Base-by-base conservation (phyloP, 2,888 invertebrate genomes). In the Hydraecia micacea region DNA sequence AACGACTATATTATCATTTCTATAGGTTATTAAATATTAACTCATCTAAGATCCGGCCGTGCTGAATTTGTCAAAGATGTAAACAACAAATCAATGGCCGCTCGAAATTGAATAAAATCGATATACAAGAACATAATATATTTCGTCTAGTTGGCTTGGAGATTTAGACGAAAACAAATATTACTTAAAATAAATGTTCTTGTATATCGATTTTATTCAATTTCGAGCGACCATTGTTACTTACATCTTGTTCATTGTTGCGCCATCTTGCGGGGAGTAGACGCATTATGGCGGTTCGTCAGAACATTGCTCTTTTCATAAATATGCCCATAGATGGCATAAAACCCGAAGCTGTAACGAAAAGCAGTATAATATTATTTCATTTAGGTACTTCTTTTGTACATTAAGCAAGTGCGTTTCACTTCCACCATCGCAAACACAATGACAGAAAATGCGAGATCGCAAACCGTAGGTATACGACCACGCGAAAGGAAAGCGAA, bases 251-350 rank as follows among this genome's bases (percentile, higher is more conserved):
- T n/a, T n/a, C n/a, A n/a, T n/a, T 28, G 1, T 65, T n/a, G 0
- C 49, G 75, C 71, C 75, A 87, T 85, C 84, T 84, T 63, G 36
- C 71, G 73, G 42, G n/a, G 25, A 87, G n/a, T 76, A 74, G 81
- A 49, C 0, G 5, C 25, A 62, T 42, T 60, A 55, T 1, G 11
- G 0, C 5, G 15, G 46, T 32, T 55, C 15, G n/a, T 32, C 2
- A 15, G 39, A 63, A 18, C 21, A 15, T 21, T 28, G 3, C 1
- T 39, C 1, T 83, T 77, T 68, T 36, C 32, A 7, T 18, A 18
- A 18, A 7, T 13, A 28, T 13, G 28, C 4, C 13, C 1, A 25
- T 65, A 84, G 84, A 75, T 87, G 85, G 80, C 75, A 74, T 60
- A n/a, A 52, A 62, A 71, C 18, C 2, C 3, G 60, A 62, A 67